Percentiles rank a stretch among this genome's conserved stretches.
phyloP scores from a whole-genome alignment of 1,140 invertebrate species.

The Zaprionus ghesquierei region DNA sequence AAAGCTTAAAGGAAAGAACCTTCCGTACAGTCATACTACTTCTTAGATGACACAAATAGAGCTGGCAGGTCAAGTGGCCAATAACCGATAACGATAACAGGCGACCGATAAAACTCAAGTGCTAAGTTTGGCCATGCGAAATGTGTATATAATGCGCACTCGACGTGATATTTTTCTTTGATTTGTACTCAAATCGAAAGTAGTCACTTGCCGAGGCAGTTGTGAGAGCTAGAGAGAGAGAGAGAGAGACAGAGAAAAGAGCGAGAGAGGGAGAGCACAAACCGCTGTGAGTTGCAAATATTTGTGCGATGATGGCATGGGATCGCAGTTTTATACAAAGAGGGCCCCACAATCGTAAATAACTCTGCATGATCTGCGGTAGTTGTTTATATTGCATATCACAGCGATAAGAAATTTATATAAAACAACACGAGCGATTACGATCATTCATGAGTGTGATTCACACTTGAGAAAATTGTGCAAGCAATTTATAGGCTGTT shows the following conservation, averaged over 20 bases:
- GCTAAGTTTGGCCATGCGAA: neutral
- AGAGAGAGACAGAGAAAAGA: neutral
- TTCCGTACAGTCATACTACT: neutral
- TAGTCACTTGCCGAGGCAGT: neutral
- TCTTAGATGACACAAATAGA: neutral
- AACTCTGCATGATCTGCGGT: neutral
- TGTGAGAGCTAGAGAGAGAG: neutral
- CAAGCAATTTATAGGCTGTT: no score
- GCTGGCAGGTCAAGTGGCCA: neutral
- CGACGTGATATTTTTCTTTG: conserved; percentile 37
- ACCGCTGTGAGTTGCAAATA: conserved; percentile 48
- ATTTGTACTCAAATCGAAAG: conserved; percentile 26
- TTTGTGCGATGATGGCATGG: conserved; percentile 50
- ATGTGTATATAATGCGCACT: conserved; percentile 34
- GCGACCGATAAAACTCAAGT: conserved; percentile 8
- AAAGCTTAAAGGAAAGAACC: neutral
- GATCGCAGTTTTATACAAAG: conserved; percentile 33
- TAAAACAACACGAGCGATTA: neutral
- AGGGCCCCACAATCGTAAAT: conserved; percentile 9
- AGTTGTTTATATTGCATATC: conserved; percentile 11
- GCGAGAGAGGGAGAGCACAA: conserved; percentile 13
- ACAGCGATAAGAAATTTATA: conserved; percentile 14
- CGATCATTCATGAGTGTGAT: conserved; percentile 3
- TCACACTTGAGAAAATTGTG: neutral
- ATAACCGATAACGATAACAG: neutral